Percentiles rank a stretch among this genome's conserved stretches.
These are phyloP conservation scores for Actinemys pallida DNA, from an alignment of 2,113 vertebrate species.

Conservation along the genomic window DNA sequence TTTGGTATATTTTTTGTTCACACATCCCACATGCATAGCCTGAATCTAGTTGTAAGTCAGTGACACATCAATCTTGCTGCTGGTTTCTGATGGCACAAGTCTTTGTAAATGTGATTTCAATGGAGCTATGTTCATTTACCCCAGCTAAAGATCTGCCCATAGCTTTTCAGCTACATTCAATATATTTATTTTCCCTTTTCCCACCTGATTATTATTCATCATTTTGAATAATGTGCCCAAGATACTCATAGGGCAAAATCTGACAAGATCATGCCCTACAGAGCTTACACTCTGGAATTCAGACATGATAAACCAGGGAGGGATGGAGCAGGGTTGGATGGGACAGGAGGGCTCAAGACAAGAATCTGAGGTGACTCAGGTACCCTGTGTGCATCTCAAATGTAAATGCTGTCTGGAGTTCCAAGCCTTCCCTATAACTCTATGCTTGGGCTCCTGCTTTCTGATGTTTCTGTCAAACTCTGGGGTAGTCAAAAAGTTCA, in stretches of 20 bases:
- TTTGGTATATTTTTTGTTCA: neutral
- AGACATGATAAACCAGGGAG: fast-evolving
- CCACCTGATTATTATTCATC: neutral
- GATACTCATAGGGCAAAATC: neutral
- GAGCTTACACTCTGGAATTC: neutral
- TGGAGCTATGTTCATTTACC: fast-evolving
- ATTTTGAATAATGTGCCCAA: neutral
- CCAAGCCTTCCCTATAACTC: neutral
- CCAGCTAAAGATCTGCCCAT: neutral
- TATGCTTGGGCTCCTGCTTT: fast-evolving
- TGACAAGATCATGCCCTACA: neutral
- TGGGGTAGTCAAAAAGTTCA: fast-evolving
- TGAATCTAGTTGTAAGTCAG: neutral
- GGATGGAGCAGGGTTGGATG: neutral
- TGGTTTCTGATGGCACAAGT: fast-evolving
- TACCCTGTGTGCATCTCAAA: fast-evolving
- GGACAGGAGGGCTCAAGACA: fast-evolving
- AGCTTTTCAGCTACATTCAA: neutral
- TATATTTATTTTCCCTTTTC: neutral
- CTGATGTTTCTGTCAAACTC: neutral
- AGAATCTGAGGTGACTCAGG: neutral
- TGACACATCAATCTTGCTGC: neutral
- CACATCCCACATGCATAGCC: neutral
- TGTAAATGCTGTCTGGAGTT: neutral
- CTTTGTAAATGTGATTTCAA: neutral